Evolutionary conservation across 2,113 vertebrate genomes (phyloP).

Genomic region (Chloropsis hardwickii): DNA sequence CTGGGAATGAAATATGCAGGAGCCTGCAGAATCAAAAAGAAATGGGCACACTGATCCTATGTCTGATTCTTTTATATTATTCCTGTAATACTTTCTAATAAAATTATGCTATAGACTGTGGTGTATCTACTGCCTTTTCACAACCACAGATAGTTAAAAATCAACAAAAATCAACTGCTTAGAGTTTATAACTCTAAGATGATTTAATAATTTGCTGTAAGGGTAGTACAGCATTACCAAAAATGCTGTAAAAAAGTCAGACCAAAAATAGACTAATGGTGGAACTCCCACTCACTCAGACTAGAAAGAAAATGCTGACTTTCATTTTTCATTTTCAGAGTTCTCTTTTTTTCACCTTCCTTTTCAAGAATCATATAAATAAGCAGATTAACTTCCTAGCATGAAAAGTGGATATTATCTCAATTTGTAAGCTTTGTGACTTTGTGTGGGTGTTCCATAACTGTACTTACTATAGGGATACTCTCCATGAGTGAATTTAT

Average conservation of each 20-base stretch:
- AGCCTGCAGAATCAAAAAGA: not conserved
- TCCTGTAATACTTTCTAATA: not conserved
- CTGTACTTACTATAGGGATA: not conserved
- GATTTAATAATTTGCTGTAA: not conserved
- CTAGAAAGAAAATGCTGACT: not conserved
- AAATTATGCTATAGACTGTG: not conserved
- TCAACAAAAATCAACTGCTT: not conserved
- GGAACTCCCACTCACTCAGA: not conserved
- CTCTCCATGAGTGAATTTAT: not conserved
- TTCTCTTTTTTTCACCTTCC: not conserved
- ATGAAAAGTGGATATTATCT: not conserved
- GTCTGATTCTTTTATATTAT: not conserved
- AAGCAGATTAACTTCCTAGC: not conserved
- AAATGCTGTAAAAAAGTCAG: not conserved
- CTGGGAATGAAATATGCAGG: not conserved
- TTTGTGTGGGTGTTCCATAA: not conserved
- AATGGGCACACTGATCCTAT: not conserved
- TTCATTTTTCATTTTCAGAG: constrained; percentile 16
- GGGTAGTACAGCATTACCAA: not conserved
- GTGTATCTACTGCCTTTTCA: not conserved
- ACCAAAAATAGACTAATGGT: not conserved
- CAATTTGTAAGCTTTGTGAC: not conserved
- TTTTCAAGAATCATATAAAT: not conserved
- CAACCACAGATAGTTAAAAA: not conserved
- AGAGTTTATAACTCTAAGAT: not conserved